Evolutionary conservation across 2,888 invertebrate genomes (phyloP).

Genomic region (Siphlonurus alternatus): DNA sequence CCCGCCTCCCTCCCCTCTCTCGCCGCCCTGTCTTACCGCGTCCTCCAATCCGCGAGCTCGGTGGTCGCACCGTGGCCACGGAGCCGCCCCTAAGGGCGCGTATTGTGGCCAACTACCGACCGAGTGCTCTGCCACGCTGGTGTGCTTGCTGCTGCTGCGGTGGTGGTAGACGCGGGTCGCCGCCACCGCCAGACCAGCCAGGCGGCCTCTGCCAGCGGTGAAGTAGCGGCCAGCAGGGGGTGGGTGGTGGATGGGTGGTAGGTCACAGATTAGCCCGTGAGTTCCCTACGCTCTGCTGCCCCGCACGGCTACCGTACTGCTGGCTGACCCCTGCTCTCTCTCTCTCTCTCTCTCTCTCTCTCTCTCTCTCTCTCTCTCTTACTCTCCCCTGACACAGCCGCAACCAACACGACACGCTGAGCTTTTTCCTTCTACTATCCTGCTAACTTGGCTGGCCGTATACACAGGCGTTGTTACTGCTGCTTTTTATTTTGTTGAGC

Average conservation of each 20-base stretch:
- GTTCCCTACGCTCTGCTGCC: neutral
- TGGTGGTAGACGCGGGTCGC: neutral
- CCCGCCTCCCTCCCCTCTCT: conserved; percentile 17
- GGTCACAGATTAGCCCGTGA: neutral
- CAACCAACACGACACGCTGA: neutral
- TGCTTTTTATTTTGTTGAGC: neutral
- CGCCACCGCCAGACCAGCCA: too few species aligned
- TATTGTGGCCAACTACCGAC: conserved; percentile 8
- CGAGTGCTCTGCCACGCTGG: neutral
- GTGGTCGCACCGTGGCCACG: conserved; percentile 7
- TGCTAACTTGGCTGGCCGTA: neutral
- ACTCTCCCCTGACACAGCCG: neutral
- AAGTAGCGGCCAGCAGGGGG: neutral
- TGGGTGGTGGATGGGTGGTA: neutral
- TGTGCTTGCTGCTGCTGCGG: neutral
- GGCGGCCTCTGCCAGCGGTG: neutral
- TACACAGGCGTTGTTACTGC: neutral
- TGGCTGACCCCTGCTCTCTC: neutral
- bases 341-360: neutral
- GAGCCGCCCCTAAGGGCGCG: conserved; percentile 8
- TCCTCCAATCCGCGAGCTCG: conserved; percentile 9
- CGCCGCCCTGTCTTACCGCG: conserved; percentile 9
- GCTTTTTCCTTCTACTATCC: neutral
- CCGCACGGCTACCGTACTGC: neutral
- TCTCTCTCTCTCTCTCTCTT: neutral